Percentiles rank a stretch among this genome's conserved stretches.
phyloP scores from a whole-genome alignment of 2,888 invertebrate species.

The Nomada fucata region DNA sequence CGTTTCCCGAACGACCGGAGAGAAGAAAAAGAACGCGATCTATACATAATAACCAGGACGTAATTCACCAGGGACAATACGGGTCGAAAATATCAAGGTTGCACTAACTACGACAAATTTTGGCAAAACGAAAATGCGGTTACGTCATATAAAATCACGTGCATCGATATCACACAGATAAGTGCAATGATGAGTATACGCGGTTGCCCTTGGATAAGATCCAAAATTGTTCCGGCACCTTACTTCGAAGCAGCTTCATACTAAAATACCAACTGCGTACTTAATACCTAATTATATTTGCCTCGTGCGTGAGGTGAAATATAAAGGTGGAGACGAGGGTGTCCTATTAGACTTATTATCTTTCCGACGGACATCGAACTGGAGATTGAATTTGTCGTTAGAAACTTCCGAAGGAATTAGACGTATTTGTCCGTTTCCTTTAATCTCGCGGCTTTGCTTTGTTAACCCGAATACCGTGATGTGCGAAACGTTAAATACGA shows the following conservation, averaged over 20 bases:
- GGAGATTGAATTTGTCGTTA: not conserved
- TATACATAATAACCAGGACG: no score
- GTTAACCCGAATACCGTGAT: conserved; percentile 60
- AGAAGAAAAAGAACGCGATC: not conserved
- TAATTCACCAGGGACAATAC: conserved; percentile 10
- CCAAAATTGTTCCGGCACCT: conserved; percentile 72
- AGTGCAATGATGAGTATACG: conserved; percentile 65
- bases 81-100: not conserved
- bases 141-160: conserved; percentile 58
- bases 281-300: conserved; percentile 69
- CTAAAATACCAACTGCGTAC: conserved; percentile 72
- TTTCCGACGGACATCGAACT: not conserved
- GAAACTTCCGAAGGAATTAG: conserved; percentile 6
- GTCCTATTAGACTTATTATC: not conserved
- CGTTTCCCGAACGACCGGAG: not conserved
- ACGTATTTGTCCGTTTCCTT: conserved; percentile 25
- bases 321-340: conserved; percentile 13
- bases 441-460: conserved; percentile 57
- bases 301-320: conserved; percentile 36
- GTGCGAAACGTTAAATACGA: conserved; percentile 42
- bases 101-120: conserved; percentile 23
- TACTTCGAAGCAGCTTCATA: conserved; percentile 66
- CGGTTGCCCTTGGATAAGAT: conserved; percentile 71
- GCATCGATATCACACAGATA: conserved; percentile 65
- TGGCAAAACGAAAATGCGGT: conserved; percentile 49